Base-by-base conservation (phyloP, 2,113 vertebrate species). In the Empidonax alnorum region DNA sequence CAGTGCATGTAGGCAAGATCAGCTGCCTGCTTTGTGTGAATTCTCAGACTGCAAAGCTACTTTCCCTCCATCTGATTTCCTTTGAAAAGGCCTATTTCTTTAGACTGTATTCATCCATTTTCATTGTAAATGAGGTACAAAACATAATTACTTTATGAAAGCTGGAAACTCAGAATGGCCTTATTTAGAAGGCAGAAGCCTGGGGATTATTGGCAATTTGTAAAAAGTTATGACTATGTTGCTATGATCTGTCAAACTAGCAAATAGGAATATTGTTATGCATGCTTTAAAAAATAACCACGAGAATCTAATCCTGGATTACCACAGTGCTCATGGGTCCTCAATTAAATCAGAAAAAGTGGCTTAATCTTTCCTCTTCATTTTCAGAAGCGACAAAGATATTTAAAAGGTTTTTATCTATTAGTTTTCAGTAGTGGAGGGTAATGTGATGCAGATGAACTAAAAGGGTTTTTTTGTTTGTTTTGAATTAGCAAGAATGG, bases 1-100 rank as follows among this genome's bases (percentile, higher is more conserved):
- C 65, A 75, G 22, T 53, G 24, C 56, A 25, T 53, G n/a, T 42
- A 79, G 88, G 92, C 87, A 94, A 88, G 79, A 88, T 96, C 90
- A 86, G 88, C 87, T 90, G 83, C 85, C 90, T 91, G 53, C 85
- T 96, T 95, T 91, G 88, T 96, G 68, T 65, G 82, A 93, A 92
- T 88, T 92, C 73, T 93, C 92, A 90, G 76, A 71, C 41, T 93
- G 85, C 76, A 78, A 61, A 92, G 61, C 72, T 66, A 47, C 81
- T 81, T 94, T 86, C 7, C 2, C 33, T 88, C 5, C 0, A 0
- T 77, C 56, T 83, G 72, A 81, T 92, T 94, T 93, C 61, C 53
- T 96, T 89, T 94, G 63, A 93, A 96, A 90, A 87, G 30, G 20
- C 46, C 56, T 55, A 6, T 84, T 96, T 89, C 84, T 89, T 89